phyloP scores from a whole-genome alignment of 2,888 invertebrate species.

The Stramonita haemastoma region DNA sequence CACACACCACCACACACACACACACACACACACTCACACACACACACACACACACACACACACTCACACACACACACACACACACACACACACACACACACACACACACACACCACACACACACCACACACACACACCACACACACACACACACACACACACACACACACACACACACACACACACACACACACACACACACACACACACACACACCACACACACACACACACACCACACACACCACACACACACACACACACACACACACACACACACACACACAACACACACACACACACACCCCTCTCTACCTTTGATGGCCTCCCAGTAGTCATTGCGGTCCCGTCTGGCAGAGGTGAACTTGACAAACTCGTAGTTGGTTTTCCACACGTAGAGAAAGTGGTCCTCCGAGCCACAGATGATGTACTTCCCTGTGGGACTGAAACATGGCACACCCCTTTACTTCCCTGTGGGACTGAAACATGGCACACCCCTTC shows the following conservation, averaged over 20 bases:
- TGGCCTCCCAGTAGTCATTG: slow-evolving; percentile 98
- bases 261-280: neutral
- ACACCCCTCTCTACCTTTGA: slow-evolving; percentile 81
- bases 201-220: neutral
- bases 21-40: too few relatives aligned
- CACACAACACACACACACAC: slow-evolving; percentile 25
- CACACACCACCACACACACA: too few relatives aligned
- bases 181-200: neutral
- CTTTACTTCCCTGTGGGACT: too few relatives aligned
- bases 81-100: neutral
- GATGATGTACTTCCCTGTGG: slow-evolving; percentile 97
- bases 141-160: neutral
- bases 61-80: neutral
- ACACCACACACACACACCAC: neutral
- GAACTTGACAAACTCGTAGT: slow-evolving; percentile 96
- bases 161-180: neutral
- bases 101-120: neutral
- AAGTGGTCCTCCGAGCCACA: slow-evolving; percentile 98
- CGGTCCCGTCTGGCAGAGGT: slow-evolving; percentile 93
- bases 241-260: neutral
- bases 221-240: neutral
- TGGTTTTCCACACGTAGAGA: slow-evolving; percentile 98
- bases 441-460: slow-evolving; percentile 84
- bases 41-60: neutral
- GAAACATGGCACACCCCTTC: too few relatives aligned